Evolutionary conservation across 2,888 invertebrate genomes (phyloP), one percentile per base, ranked within the genome.

Genomic region (Syrista parreyssii): DNA sequence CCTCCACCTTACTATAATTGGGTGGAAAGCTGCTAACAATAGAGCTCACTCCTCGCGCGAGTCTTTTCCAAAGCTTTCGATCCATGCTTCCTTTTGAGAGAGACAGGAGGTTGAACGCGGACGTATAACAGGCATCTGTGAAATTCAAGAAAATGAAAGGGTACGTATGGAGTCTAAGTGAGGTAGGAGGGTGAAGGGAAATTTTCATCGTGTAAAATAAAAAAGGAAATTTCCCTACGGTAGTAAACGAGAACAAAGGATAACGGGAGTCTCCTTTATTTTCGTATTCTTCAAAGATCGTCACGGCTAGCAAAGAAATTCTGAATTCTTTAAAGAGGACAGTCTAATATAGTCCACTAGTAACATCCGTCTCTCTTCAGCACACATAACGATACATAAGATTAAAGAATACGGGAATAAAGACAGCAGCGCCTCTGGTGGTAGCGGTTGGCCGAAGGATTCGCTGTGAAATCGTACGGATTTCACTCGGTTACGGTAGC

Each of bases 1-100:
- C 80, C 82, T 79, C 80, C 73, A 77, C 80, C 79, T 81, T 78
- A 77, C 80, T 84, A 82, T 84, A 83, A 84, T 84, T 84, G 82
- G 82, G 80, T 82, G 79, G 83, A 82, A 82, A 81, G 81, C 79
- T 82, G 80, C 81, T 83, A 83, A 83, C 83, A 84, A 84, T 83
- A 79, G 84, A 83, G 32, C 71, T 68, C 68, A n/a, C 68, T 71
- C 71, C 23, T 71, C 71, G 31, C 71, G 71, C 32, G 33, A 71
- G 71, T 33, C 71, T 33, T 71, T 71, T 31, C 71, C 71, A 71
- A 71, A 71, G 31, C 33, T 32, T 71, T 71, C 31, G 71, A 71
- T 31, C 71, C 32, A 15, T 71, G 32, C 33, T 23, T 33, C 12
- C 71, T 15, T 33, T 33, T 33, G 31, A 6, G 71, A 31, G 71